Evolutionary conservation across 2,888 invertebrate genomes (phyloP), one percentile per base, ranked within the genome.

Genomic region (Allacma fusca): DNA sequence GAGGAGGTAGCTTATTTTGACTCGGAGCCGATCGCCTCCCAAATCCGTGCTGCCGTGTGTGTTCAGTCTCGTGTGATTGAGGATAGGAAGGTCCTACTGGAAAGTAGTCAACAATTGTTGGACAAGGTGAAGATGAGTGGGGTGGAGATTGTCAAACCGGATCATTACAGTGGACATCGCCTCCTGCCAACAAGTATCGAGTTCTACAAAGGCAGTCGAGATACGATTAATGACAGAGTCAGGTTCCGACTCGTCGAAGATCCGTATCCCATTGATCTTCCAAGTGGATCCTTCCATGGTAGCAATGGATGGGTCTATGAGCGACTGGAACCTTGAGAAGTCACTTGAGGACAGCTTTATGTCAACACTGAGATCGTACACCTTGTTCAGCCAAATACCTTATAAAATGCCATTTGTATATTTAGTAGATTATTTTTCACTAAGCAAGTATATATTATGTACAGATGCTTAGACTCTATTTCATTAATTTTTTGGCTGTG

Each of bases 31-130:
- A 91, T 92, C 75, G 89, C 91, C 1, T 97, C 94, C 87, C 97
- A 96, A 88, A 92, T 98, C 83, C 96, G 96, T 57, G 94, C 98
- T 0, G 88, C 91, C 80, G 91, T 93, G 21, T 97, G 94, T 86
- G 89, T 90, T 75, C 95, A 95, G 85, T 97, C 97, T 86, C 89
- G 89, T 69, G 89, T 90, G 0, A 92, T 97, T 80, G 79, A 79
- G 13, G 76, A 79, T 43, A 34, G 82, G 13, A 29, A 64, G 16
- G 23, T 40, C 19, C 68, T 80, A 57, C 57, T 79, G 1, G 57
- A 76, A 0, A 91, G 90, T 24, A 90, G 96, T 85, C 89, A 92
- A 83, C 88, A 91, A 73, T 87, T 97, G 44, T 90, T 91, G 84
- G 89, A 91, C 62, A 90, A 90, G 82, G 93, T 62, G 2, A 44